These are phyloP conservation scores for Exaiptasia diaphana DNA, from an alignment of 64 coral and sea anemone species.

Conservation along the genomic window DNA sequence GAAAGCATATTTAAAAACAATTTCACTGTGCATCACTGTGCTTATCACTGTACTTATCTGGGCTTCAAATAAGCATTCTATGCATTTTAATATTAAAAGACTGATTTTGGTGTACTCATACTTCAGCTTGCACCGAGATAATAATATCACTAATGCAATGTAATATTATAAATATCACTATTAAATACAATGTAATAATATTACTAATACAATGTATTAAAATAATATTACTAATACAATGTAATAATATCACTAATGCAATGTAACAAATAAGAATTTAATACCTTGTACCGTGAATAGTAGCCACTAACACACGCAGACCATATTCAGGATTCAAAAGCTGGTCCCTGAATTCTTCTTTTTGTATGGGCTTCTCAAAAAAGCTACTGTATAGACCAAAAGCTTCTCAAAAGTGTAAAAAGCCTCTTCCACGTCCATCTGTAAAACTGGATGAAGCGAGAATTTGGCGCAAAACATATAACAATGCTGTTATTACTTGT, in stretches of 20 bases:
- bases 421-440: constrained; percentile 37
- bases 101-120: not conserved
- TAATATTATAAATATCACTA: too few species aligned
- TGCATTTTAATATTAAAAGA: not conserved
- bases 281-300: constrained; percentile 51
- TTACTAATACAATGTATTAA: too few species aligned
- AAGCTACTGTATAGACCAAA: constrained; percentile 38
- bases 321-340: constrained; percentile 46
- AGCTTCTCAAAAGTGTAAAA: constrained; percentile 30
- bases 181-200: too few species aligned
- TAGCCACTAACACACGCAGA: constrained; percentile 33
- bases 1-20: not conserved
- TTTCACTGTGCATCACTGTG: not conserved
- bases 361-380: constrained; percentile 10
- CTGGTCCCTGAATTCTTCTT: constrained; percentile 31
- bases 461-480: constrained; percentile 46
- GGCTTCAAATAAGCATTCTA: not conserved
- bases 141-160: too few species aligned
- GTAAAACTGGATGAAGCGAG: not conserved
- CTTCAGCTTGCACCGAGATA: not conserved
- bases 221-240: too few species aligned
- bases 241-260: too few species aligned
- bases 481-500: constrained; percentile 21
- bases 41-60: not conserved
- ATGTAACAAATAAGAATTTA: too few species aligned